Evolutionary conservation across 2,888 invertebrate genomes (phyloP), one percentile per base, ranked within the genome.

Genomic region (Drosophila helvetica): DNA sequence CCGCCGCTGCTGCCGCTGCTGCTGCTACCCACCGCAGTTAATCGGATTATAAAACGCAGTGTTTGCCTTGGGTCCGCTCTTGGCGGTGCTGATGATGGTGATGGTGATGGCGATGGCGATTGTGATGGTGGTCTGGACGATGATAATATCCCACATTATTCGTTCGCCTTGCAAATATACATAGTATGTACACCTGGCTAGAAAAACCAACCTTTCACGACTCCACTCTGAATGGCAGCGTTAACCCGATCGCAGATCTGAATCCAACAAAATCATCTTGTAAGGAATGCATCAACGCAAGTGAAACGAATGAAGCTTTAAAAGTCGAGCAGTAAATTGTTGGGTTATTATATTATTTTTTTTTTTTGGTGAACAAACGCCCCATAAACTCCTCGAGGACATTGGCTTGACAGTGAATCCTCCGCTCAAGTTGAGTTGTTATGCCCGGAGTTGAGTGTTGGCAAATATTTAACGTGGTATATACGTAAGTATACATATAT

Each of bases 1-100:
- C 83, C 5, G 22, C 22, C 5, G 19, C 19, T 19, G 19, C 19
- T 19, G 19, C 19, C 19, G 1, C 19, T 55, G 80, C 42, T 51
- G 50, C 54, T 53, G 64, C 83, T 87, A 87, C 89, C 89, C 85
- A 89, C 89, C 89, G 80, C 89, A 89, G 90, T 86, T 89, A 89
- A 89, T 80, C 89, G 77, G 89, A 81, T 89, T 90, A 89, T 78
- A 77, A 88, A 86, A 69, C 54, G 63, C 56, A 55, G 60, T 63
- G 70, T 58, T 69, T 33, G 70, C 66, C 51, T 71, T 58, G 66
- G 65, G 27, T 27, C 8, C 64, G 47, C 51, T n/a, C 38, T n/a
- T n/a, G n/a, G n/a, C 38, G 38, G 15, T n/a, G 38, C 38, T 6
- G n/a, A 4, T 38, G 38, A n/a, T 15, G 38, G 1, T 38, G 38